A percentile compares a stretch with the other conserved stretches of the same genome.
Evolutionary conservation across 2,888 invertebrate genomes (phyloP).

Genomic region (Hyposoter dolosus): DNA sequence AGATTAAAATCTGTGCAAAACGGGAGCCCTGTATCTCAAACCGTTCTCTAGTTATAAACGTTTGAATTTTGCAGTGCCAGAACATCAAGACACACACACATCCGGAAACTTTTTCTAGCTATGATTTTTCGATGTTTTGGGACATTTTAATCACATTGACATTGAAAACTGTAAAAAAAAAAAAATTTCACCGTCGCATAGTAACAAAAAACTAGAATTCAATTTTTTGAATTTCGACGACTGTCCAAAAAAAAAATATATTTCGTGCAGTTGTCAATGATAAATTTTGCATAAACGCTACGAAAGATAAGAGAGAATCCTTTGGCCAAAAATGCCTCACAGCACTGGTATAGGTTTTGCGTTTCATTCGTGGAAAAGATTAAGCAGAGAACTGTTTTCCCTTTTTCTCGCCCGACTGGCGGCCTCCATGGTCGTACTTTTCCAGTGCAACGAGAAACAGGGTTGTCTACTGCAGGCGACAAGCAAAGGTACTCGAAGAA

Average conservation of each 20-base stretch:
- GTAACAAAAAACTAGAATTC: neutral
- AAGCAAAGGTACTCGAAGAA: constrained; percentile 63
- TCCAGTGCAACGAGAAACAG: constrained; percentile 2
- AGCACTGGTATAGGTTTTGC: constrained; percentile 15
- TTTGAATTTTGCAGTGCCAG: too few relatives aligned
- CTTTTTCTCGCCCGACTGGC: constrained; percentile 28
- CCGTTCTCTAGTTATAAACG: too few relatives aligned
- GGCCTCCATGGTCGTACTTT: constrained; percentile 17
- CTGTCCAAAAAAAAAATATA: neutral
- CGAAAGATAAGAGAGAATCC: neutral
- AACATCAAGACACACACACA: too few relatives aligned
- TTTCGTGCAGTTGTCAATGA: neutral
- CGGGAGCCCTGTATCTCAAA: too few relatives aligned
- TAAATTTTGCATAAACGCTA: neutral
- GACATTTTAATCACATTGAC: too few relatives aligned
- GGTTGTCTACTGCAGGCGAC: constrained; percentile 20
- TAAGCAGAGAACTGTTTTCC: constrained; percentile 27
- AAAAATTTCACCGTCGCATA: too few relatives aligned
- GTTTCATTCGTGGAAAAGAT: constrained; percentile 50
- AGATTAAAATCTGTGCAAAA: too few relatives aligned
- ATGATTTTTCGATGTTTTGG: too few relatives aligned
- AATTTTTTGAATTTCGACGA: neutral
- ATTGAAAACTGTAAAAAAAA: too few relatives aligned
- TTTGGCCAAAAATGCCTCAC: neutral
- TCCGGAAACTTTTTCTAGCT: too few relatives aligned